A percentile compares a stretch with the other conserved stretches of the same genome.
These are phyloP conservation scores for Recurvirostra avosetta DNA, from an alignment of 2,113 vertebrate species.

Conservation along the genomic window DNA sequence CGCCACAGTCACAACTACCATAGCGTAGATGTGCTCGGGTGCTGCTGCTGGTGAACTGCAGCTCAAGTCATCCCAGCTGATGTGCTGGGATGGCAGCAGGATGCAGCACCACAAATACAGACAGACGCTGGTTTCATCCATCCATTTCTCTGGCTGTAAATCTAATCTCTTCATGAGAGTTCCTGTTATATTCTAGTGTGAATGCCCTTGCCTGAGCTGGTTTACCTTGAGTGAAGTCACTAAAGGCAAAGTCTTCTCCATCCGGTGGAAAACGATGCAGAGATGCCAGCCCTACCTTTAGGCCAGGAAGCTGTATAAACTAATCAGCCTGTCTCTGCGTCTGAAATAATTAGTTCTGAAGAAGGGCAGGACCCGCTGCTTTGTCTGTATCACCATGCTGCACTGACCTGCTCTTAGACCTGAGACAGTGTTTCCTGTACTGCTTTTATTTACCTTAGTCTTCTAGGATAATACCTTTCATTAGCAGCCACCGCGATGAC, in stretches of 20 bases:
- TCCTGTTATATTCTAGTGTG: neutral
- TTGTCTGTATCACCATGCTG: neutral
- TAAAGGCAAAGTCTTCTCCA: neutral
- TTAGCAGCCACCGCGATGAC: neutral
- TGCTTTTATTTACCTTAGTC: neutral
- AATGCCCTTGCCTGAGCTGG: neutral
- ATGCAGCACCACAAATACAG: neutral
- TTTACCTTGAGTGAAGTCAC: neutral
- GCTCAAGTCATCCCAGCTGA: neutral
- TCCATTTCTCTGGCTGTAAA: neutral
- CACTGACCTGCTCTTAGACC: neutral
- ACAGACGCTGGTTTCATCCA: neutral
- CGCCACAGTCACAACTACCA: neutral
- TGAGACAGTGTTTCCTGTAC: neutral
- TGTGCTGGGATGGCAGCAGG: neutral
- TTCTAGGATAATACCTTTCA: neutral
- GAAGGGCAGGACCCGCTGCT: neutral
- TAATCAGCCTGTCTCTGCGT: neutral
- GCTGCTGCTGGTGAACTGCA: neutral
- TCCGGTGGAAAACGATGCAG: neutral
- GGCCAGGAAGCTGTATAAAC: neutral
- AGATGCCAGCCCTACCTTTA: neutral
- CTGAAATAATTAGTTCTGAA: slow-evolving; percentile 13
- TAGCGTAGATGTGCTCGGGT: fast-evolving
- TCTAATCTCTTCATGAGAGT: neutral